A percentile compares a stretch with the other conserved stretches of the same genome.
Conservation (phyloP, 2,888 invertebrate genomes). For the Papilio elwesi region DNA sequence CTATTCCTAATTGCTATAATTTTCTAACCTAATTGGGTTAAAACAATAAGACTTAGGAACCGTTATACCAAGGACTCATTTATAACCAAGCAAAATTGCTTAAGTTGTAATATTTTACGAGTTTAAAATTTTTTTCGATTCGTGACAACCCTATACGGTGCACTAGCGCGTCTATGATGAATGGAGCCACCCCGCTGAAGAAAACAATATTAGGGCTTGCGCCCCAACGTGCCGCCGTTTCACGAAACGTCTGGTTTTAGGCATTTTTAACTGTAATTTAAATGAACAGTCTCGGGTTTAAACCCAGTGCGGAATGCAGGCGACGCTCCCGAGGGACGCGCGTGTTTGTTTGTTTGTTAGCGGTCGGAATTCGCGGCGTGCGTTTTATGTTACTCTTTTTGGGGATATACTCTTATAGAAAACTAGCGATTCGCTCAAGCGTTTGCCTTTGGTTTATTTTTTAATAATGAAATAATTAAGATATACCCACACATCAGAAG, state of each 20-base stretch:
- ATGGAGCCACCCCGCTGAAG: conserved; percentile 41
- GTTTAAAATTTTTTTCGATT: neutral
- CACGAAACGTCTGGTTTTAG: conserved; percentile 23
- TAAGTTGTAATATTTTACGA: neutral
- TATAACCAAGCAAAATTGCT: neutral
- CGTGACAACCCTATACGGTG: conserved; percentile 41
- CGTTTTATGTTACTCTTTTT: conserved; percentile 3
- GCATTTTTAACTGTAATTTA: conserved; percentile 36
- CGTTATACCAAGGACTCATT: no score
- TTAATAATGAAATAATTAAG: neutral
- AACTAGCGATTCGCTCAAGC: neutral
- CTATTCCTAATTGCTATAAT: no score
- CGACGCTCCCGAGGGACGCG: conserved; percentile 4
- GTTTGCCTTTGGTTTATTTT: neutral
- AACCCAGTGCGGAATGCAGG: conserved; percentile 27
- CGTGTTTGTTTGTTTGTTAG: conserved; percentile 19
- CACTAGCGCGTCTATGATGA: conserved; percentile 44
- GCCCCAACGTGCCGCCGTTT: conserved; percentile 15
- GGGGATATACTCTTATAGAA: neutral
- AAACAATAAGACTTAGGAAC: neutral
- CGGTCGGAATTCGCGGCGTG: conserved; percentile 21
- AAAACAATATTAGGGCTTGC: conserved; percentile 43
- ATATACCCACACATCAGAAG: no score
- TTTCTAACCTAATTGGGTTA: neutral
- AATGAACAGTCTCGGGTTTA: conserved; percentile 32